Base-by-base conservation (phyloP, 2,888 invertebrate species). In the Azorinus chamasolen region DNA sequence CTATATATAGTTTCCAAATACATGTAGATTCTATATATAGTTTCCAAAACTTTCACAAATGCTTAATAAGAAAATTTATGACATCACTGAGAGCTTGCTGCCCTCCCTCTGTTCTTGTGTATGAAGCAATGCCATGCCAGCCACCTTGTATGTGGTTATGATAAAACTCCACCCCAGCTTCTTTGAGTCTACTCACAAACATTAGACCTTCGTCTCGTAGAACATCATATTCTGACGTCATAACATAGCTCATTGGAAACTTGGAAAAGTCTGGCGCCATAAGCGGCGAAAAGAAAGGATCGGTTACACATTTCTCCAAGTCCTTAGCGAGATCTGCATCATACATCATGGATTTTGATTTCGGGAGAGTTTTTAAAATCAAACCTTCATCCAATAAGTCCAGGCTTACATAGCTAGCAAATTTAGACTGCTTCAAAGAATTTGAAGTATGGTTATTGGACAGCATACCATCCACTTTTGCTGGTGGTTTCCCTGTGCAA, bases 191-290 rank as follows among this genome's bases (percentile, higher is more conserved):
- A 24, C 86, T 66, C 0, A 87, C 90, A 75, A 91, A 93, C 71
- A 93, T 80, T 4, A 89, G 61, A 6, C 88, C 88, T 45, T 93
- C 93, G 69, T 93, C 93, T 3, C 92, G 65, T 0, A 93, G 83
- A 5, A 92, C 85, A 69, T 93, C 93, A 72, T 87, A 91, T 58
- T 93, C 88, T 20, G 90, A 87, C 4, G 92, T 90, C 12, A 90
- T 59, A 4, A 93, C 75, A 50, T 89, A 89, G 0, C 92, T 80
- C 14, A 81, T 75, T 5, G 93, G 92, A n/a, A 92, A 72, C 4
- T 78, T 85, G 2, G 69, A 43, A 32, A 80, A 75, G 45, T 89
- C 84, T 1, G 61, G 81, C 20, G 89, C 79, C 88, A 93, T 87
- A 43, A 93, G 73, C 1, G 93, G 93, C 10, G 90, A 85, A 54